A percentile compares a stretch with the other conserved stretches of the same genome.
phyloP scores from a whole-genome alignment of 2,888 invertebrate species.

The Eucriotettix oculatus region DNA sequence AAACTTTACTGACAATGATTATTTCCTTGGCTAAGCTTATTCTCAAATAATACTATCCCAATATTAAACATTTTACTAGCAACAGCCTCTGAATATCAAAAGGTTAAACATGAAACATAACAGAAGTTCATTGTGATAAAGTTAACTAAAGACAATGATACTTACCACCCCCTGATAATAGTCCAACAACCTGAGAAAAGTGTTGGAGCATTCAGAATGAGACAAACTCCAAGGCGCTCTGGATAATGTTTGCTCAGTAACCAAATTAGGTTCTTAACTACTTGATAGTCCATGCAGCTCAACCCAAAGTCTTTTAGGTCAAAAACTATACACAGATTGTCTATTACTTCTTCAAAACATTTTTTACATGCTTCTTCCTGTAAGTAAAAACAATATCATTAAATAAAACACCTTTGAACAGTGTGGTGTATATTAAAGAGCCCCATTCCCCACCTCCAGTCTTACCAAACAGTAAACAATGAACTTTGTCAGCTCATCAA shows the following conservation, averaged over 20 bases:
- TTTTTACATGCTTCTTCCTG: slow-evolving; percentile 60
- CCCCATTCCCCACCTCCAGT: slow-evolving; percentile 8
- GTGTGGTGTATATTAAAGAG: background rate
- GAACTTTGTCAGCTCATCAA: slow-evolving; percentile 61
- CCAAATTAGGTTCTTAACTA: slow-evolving; percentile 65
- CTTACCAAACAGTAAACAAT: slow-evolving; percentile 58
- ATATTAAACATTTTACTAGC: too few species aligned
- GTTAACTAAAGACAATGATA: slow-evolving; percentile 3
- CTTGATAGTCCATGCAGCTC: slow-evolving; percentile 65
- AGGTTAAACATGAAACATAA: too few species aligned
- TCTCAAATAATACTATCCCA: too few species aligned
- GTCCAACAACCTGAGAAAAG: slow-evolving; percentile 66
- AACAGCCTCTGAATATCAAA: too few species aligned
- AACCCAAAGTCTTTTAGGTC: slow-evolving; percentile 57
- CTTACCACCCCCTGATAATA: slow-evolving; percentile 55
- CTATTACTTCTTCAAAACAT: slow-evolving; percentile 63
- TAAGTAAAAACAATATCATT: slow-evolving; percentile 3
- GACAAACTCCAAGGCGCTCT: slow-evolving; percentile 57
- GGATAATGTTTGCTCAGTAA: slow-evolving; percentile 60
- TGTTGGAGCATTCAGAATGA: slow-evolving; percentile 55
- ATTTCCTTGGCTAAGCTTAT: too few species aligned
- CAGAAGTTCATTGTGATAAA: too few species aligned
- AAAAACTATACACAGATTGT: slow-evolving; percentile 65
- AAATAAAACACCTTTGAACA: background rate
- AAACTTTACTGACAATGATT: too few species aligned